Percentiles rank a stretch among this genome's conserved stretches.
Conservation (phyloP, 2,888 invertebrate species). For the Platycnemis pennipes region DNA sequence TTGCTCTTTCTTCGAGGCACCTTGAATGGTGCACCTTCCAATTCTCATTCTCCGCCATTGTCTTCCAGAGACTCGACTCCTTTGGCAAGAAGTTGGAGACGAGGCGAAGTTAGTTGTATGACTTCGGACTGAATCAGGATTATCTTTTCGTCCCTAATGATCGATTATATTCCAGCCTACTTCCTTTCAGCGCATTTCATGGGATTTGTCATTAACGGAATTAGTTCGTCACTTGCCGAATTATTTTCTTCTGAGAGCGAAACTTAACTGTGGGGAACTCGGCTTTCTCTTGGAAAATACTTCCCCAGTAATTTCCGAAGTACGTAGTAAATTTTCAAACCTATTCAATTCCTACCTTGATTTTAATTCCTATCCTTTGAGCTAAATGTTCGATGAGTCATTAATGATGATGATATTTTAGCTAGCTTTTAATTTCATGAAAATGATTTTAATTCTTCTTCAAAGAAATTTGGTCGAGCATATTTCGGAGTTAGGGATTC, state of each 20-base stretch:
- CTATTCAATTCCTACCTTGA: neutral
- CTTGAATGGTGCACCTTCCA: neutral
- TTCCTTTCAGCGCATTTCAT: neutral
- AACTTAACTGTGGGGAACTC: no score
- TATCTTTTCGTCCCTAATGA: conserved; percentile 7
- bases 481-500: no score
- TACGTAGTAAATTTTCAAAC: neutral
- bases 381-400: no score
- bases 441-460: no score
- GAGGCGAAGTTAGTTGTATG: neutral
- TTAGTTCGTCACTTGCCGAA: neutral
- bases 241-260: neutral
- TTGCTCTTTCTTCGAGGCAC: neutral
- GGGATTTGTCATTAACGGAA: conserved; percentile 14
- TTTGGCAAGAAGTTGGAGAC: neutral
- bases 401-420: no score
- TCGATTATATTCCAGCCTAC: neutral
- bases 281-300: neutral
- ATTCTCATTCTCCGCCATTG: neutral
- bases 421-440: no score
- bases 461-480: no score
- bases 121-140: conserved; percentile 18
- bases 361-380: no score
- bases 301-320: neutral
- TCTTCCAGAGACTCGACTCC: neutral